Evolutionary conservation across 2,797 vertebrate genomes (phyloP).

Genomic region (Gymnoscopelus microlampas): DNA sequence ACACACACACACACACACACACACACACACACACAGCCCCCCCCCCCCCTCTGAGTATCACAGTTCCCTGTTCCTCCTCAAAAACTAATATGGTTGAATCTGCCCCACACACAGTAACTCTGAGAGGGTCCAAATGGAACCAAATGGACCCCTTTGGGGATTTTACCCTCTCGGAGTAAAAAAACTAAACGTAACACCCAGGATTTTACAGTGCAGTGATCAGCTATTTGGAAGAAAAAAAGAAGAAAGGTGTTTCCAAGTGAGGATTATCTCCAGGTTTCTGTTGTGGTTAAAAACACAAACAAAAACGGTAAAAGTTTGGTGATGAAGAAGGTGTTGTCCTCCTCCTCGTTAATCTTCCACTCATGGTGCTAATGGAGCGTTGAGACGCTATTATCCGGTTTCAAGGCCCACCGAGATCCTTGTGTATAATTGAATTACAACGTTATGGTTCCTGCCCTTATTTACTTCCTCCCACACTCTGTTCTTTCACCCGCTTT

Average conservation of each 20-base stretch:
- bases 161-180: too few relatives aligned
- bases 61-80: background rate
- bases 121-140: too few relatives aligned
- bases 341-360: background rate
- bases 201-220: too few relatives aligned
- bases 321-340: background rate
- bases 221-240: too few relatives aligned
- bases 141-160: too few relatives aligned
- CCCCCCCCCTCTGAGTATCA: background rate
- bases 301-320: background rate
- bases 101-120: background rate
- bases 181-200: too few relatives aligned
- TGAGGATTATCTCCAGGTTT: background rate
- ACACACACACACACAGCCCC: background rate
- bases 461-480: background rate
- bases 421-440: conserved; percentile 13
- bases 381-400: background rate
- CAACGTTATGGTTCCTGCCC: background rate
- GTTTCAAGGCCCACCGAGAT: background rate
- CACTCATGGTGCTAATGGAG: background rate
- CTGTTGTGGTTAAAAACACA: background rate
- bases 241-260: background rate
- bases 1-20: background rate
- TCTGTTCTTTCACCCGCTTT: conserved; percentile 7
- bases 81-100: background rate